Evolutionary conservation across 92 coral and sea anemone species (phyloP).

Genomic region (Hydrozoanthus gracilis): DNA sequence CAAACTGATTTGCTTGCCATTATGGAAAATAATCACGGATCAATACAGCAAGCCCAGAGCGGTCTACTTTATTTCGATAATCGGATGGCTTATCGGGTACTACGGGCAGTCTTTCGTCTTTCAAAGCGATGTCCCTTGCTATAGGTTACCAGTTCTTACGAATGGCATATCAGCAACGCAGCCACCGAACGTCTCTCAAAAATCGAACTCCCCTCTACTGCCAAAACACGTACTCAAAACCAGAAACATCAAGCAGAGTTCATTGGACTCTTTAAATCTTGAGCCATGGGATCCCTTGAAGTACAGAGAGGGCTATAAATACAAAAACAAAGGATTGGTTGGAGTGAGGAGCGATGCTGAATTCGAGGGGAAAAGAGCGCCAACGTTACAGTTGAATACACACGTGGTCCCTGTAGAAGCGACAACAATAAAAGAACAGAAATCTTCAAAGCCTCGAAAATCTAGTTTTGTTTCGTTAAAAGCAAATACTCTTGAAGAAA

Average conservation of each 20-base stretch:
- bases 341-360: neutral
- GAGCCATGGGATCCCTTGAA: conserved; percentile 1
- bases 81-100: conserved; percentile 90
- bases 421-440: neutral
- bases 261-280: neutral
- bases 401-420: conserved; percentile 19
- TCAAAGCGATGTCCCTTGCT: conserved; percentile 70
- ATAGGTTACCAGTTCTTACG: neutral
- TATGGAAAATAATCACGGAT: conserved; percentile 90
- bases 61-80: conserved; percentile 86
- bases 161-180: neutral
- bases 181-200: conserved; percentile 1
- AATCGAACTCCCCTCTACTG: neutral
- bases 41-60: conserved; percentile 79
- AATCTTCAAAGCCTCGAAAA: neutral
- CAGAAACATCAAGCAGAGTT: neutral
- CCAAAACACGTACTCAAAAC: conserved; percentile 19
- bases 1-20: conserved; percentile 82
- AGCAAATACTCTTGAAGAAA: neutral
- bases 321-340: neutral
- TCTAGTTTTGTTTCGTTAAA: neutral
- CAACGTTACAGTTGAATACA: conserved; percentile 25
- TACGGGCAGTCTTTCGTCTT: conserved; percentile 83
- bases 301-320: neutral
- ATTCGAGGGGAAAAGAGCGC: conserved; percentile 6